A percentile compares a stretch with the other conserved stretches of the same genome.
These are phyloP conservation scores for Scyliorhinus canicula DNA, from an alignment of 2,797 vertebrate species.

Conservation along the genomic window DNA sequence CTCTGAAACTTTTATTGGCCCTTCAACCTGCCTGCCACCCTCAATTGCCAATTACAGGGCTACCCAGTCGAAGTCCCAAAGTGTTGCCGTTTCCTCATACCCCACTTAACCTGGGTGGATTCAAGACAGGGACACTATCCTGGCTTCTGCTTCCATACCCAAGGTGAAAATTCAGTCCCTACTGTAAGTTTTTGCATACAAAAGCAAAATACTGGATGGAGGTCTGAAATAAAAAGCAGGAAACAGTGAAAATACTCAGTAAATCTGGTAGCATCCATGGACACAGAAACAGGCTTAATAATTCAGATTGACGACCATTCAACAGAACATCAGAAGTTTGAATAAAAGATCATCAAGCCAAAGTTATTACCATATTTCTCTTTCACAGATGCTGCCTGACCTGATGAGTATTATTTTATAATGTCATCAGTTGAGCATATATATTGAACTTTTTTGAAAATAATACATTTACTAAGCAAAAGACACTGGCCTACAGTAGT, in stretches of 20 bases:
- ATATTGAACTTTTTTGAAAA: too few relatives aligned
- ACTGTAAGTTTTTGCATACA: background rate
- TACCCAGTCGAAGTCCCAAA: background rate
- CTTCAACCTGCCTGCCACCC: too few relatives aligned
- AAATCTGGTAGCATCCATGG: background rate
- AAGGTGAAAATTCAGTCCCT: background rate
- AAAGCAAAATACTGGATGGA: background rate
- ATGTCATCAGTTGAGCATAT: too few relatives aligned
- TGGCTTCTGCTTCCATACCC: too few relatives aligned
- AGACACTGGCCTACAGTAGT: too few relatives aligned
- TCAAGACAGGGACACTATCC: background rate
- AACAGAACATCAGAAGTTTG: too few relatives aligned
- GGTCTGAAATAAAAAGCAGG: background rate
- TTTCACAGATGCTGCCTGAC: background rate
- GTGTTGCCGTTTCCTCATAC: background rate
- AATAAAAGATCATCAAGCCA: too few relatives aligned
- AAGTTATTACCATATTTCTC: too few relatives aligned
- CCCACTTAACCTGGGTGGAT: background rate
- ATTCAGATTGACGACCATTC: too few relatives aligned
- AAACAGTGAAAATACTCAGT: background rate
- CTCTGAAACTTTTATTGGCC: background rate
- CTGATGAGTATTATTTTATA: background rate
- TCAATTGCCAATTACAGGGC: background rate
- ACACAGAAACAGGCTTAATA: background rate
- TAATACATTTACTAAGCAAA: too few relatives aligned